Evolutionary conservation across 2,113 vertebrate genomes (phyloP).

Genomic region (Chlamydotis undulata): DNA sequence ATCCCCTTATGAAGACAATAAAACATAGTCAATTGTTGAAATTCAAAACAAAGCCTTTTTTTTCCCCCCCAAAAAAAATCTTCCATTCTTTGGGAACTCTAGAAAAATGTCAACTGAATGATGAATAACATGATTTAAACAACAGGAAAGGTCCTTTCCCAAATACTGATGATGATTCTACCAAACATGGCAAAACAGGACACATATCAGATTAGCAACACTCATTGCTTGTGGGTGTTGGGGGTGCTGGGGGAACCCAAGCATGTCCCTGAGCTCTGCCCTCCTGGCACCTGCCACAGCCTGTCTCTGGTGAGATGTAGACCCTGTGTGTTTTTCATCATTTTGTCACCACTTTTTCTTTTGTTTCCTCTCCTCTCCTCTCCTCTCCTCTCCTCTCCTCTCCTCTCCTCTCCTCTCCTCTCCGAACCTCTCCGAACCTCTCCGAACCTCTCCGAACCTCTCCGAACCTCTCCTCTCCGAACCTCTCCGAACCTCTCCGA

Average conservation of each 20-base stretch:
- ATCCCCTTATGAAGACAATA: not conserved
- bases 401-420: too few relatives aligned
- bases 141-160: not conserved
- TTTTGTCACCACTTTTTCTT: not conserved
- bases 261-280: not conserved
- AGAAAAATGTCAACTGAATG: not conserved
- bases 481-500: too few relatives aligned
- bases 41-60: not conserved
- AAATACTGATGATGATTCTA: not conserved
- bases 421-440: too few relatives aligned
- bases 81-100: not conserved
- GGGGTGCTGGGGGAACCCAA: accelerated
- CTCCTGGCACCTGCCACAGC: accelerated
- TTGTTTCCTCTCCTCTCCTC: too few relatives aligned
- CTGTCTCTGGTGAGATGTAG: not conserved
- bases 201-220: not conserved
- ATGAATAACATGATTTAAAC: not conserved
- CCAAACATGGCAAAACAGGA: accelerated
- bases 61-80: accelerated
- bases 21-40: not conserved
- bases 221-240: not conserved
- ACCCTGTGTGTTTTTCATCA: not conserved
- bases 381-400: not conserved
- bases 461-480: too few relatives aligned
- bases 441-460: too few relatives aligned